These are phyloP conservation scores for Dastarcus helophoroides DNA, from an alignment of 2,888 invertebrate genomes.

Conservation along the genomic window DNA sequence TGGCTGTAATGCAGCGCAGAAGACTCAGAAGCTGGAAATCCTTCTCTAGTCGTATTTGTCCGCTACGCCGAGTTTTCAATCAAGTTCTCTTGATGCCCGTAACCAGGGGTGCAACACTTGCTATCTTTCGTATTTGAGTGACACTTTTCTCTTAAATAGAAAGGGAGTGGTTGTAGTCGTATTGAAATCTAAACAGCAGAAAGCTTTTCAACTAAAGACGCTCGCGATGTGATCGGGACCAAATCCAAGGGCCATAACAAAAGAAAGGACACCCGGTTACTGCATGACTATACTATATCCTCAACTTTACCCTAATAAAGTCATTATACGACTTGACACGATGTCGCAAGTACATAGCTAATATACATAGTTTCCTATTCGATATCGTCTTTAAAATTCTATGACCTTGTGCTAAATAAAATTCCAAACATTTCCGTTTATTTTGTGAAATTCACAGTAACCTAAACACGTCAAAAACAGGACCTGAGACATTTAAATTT, in stretches of 20 bases:
- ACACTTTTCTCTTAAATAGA: constrained; percentile 22
- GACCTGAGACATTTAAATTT: too few species aligned
- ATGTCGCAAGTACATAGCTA: too few species aligned
- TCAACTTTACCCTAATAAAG: too few species aligned
- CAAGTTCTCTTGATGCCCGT: constrained; percentile 34
- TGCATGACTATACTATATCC: too few species aligned
- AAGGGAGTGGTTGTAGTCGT: constrained; percentile 20
- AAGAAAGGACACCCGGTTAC: constrained; percentile 13
- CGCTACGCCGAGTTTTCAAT: constrained; percentile 37
- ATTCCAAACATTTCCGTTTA: too few species aligned
- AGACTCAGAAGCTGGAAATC: constrained; percentile 31
- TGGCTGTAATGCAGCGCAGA: constrained; percentile 29
- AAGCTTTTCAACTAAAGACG: constrained; percentile 24
- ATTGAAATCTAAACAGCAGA: constrained; percentile 25
- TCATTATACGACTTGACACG: too few species aligned
- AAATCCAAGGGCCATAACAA: constrained; percentile 23
- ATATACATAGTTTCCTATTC: too few species aligned
- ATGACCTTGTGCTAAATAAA: too few species aligned
- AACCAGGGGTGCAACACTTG: constrained; percentile 26
- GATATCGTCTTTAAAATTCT: too few species aligned
- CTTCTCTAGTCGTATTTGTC: constrained; percentile 34
- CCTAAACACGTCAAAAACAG: too few species aligned
- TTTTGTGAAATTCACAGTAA: too few species aligned
- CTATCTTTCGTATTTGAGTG: constrained; percentile 23
- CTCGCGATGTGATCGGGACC: constrained; percentile 21